Evolutionary conservation across 1,140 invertebrate genomes (phyloP), one percentile per base, ranked within the genome.

Genomic region (Eumaeus atala): DNA sequence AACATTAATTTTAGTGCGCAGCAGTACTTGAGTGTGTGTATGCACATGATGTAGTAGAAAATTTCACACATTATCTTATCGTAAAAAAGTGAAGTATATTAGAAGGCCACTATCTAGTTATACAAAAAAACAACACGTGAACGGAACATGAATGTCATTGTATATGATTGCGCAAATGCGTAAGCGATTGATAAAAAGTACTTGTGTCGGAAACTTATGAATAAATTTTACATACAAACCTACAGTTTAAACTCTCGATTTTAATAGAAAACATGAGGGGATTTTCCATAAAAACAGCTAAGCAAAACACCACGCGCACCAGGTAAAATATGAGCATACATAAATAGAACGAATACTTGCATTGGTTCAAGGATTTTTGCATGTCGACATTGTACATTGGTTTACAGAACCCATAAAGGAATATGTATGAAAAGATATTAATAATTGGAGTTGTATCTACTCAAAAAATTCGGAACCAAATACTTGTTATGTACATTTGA

Each of bases 71-170:
- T 28, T 28, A 28, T 3, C 6, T 28, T 28, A 3, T 28, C 2
- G 6, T 28, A 28, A 3, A 28, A 28, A 28, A 28, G 21, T 6
- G n/a, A n/a, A n/a, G n/a, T 28, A 28, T 40, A 16, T 14, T 12
- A 12, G 8, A 0, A 16, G 12, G 8, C 14, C 5, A 28, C 21
- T 6, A 28, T 28, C 21, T 28, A 3, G 21, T 28, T 28, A 28
- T 28, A 44, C 12, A 14, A 44, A 44, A 44, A 44, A 44, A 16
- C 17, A 14, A 44, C 40, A 44, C 40, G 40, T 44, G 40, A 44
- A 3, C 12, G 12, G 12, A 17, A 7, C 17, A 44, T 44, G 40
- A 44, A 44, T 44, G 21, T 17, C 7, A 0, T 9, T 17, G n/a
- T n/a, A 44, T 44, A 17, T 16, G 7, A 44, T 44, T 44, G 40